phyloP scores from a whole-genome alignment of 2,797 vertebrate species.

The Lerista edwardsae region DNA sequence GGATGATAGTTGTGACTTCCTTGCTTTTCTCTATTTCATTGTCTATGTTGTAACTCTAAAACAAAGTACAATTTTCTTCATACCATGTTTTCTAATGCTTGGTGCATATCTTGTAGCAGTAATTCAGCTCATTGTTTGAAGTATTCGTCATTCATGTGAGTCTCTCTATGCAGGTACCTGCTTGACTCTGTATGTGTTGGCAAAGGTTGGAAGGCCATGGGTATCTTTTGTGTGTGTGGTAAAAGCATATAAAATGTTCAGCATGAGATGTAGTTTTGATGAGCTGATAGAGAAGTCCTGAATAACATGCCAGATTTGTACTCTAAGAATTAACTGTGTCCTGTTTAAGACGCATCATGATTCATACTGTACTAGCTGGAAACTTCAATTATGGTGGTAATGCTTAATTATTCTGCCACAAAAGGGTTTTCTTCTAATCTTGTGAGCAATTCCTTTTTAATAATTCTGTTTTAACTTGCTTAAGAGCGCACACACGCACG shows the following conservation, averaged over 20 bases:
- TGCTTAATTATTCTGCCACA: neutral
- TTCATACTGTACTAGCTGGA: neutral
- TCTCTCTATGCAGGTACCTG: neutral
- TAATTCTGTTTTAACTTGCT: neutral
- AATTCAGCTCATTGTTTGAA: neutral
- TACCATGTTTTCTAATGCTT: too few relatives aligned
- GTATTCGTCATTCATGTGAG: neutral
- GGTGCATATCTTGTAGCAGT: neutral
- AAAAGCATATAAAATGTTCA: neutral
- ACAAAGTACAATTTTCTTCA: too few relatives aligned
- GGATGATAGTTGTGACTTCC: neutral
- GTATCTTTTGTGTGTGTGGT: neutral
- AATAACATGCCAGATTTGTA: neutral
- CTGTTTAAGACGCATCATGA: neutral
- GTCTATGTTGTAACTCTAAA: too few relatives aligned
- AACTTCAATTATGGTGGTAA: neutral
- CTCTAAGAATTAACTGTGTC: neutral
- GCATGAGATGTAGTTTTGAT: neutral
- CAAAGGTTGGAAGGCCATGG: neutral
- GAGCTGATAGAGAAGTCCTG: neutral
- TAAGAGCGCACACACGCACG: too few relatives aligned
- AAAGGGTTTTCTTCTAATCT: neutral
- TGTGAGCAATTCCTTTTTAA: neutral
- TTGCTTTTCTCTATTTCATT: neutral
- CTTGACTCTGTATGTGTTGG: neutral